Conservation (phyloP, 2,113 vertebrate genomes). For the Ameiurus melas region DNA sequence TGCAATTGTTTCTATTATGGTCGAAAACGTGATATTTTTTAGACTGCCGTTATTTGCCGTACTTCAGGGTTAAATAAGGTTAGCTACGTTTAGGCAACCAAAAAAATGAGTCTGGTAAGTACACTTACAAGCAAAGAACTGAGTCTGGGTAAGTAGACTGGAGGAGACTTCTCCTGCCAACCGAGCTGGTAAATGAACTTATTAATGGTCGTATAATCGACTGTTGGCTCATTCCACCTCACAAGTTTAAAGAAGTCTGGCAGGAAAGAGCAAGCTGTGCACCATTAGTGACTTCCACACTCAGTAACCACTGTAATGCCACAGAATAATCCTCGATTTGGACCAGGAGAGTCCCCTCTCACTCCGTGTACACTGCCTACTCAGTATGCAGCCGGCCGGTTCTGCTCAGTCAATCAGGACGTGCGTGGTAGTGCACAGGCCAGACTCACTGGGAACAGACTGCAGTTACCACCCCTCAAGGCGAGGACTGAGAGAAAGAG, state of each 20-base stretch:
- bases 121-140: no score
- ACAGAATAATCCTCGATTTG: background rate
- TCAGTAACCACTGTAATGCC: background rate
- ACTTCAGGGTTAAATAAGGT: background rate
- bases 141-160: background rate
- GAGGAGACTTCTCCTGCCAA: background rate
- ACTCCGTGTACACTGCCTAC: conserved; percentile 10
- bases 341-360: background rate
- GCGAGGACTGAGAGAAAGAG: background rate
- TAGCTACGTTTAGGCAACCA: background rate
- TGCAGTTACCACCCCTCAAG: conserved; percentile 49
- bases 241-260: background rate
- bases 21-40: background rate
- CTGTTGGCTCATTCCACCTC: background rate
- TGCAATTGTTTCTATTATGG: background rate
- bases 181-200: background rate
- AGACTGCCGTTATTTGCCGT: no score
- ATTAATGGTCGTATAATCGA: background rate
- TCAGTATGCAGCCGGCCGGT: conserved; percentile 48
- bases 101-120: background rate
- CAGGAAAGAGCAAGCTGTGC: background rate
- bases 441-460: conserved; percentile 47
- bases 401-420: conserved; percentile 42
- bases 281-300: background rate
- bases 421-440: conserved; percentile 1